These are phyloP conservation scores for Tonatia bakeri DNA, from an alignment of 2,113 vertebrate species.

Conservation along the genomic window DNA sequence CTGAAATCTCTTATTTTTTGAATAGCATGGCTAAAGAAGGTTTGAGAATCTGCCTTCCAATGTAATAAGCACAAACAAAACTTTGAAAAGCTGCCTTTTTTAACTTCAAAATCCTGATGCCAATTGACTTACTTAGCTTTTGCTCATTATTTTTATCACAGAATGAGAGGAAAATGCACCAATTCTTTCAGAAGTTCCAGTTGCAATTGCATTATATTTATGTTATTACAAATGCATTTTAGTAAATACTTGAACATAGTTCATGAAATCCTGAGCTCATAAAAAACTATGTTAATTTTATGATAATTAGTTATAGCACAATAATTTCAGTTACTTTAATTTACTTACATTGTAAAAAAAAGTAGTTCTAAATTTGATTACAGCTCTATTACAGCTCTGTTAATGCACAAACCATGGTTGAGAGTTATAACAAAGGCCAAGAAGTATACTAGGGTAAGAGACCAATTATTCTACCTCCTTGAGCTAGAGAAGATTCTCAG, in stretches of 20 bases:
- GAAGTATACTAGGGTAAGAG: background rate
- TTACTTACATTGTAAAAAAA: background rate
- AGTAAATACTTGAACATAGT: background rate
- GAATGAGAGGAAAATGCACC: background rate
- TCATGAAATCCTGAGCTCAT: conserved; percentile 29
- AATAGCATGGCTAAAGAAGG: background rate
- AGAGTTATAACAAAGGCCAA: background rate
- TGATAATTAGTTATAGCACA: background rate
- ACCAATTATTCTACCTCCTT: background rate
- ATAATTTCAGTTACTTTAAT: conserved; percentile 40
- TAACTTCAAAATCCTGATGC: background rate
- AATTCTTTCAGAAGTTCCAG: conserved; percentile 21
- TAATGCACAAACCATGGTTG: background rate
- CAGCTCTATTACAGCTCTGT: background rate
- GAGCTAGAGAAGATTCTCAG: background rate
- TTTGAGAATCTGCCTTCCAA: background rate
- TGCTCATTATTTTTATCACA: conserved; percentile 20
- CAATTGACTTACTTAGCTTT: background rate
- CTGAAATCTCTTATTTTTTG: background rate
- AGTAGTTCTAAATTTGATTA: background rate
- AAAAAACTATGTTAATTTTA: background rate
- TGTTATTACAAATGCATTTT: background rate
- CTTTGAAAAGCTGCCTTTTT: background rate
- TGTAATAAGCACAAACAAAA: conserved; percentile 12
- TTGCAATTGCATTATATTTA: background rate